These are phyloP conservation scores for Drosophila subpulchrella DNA, from an alignment of 1,140 invertebrate genomes.

Conservation along the genomic window DNA sequence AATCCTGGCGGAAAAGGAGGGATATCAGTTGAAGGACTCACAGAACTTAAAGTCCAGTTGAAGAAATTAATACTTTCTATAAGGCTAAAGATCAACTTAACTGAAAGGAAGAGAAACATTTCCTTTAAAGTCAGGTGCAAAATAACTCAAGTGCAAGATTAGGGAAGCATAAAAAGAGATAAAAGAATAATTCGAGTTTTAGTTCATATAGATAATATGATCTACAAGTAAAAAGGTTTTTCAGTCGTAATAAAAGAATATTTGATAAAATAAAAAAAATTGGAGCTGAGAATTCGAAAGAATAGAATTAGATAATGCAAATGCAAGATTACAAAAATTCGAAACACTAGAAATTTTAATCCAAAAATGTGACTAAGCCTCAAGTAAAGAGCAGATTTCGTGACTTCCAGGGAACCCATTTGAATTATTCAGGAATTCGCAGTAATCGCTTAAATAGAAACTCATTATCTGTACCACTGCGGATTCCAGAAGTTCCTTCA, in stretches of 20 bases:
- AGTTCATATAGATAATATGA: no score
- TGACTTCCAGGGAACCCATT: constrained; percentile 30
- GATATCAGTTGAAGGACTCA: constrained; percentile 18
- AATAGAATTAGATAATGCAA: no score
- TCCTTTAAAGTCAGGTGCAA: no score
- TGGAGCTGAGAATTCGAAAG: not conserved
- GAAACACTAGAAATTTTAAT: not conserved
- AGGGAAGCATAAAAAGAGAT: no score
- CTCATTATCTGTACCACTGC: constrained; percentile 8
- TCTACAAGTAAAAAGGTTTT: no score
- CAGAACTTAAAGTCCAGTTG: not conserved
- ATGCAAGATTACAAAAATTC: not conserved
- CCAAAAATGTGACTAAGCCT: constrained; percentile 15
- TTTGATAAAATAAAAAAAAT: not conserved
- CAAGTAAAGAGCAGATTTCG: constrained; percentile 20
- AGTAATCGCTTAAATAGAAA: constrained; percentile 29
- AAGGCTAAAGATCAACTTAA: no score
- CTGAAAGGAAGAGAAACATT: no score
- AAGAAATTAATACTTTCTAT: not conserved
- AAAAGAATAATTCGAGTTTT: no score
- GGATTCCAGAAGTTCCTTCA: constrained; percentile 47
- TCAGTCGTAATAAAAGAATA: not conserved
- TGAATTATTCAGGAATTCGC: constrained; percentile 25
- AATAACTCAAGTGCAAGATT: no score
- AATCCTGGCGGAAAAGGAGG: constrained; percentile 3